A percentile compares a stretch with the other conserved stretches of the same genome.
These are phyloP conservation scores for Anomalospiza imberbis DNA, from an alignment of 2,797 vertebrate species.

Conservation along the genomic window DNA sequence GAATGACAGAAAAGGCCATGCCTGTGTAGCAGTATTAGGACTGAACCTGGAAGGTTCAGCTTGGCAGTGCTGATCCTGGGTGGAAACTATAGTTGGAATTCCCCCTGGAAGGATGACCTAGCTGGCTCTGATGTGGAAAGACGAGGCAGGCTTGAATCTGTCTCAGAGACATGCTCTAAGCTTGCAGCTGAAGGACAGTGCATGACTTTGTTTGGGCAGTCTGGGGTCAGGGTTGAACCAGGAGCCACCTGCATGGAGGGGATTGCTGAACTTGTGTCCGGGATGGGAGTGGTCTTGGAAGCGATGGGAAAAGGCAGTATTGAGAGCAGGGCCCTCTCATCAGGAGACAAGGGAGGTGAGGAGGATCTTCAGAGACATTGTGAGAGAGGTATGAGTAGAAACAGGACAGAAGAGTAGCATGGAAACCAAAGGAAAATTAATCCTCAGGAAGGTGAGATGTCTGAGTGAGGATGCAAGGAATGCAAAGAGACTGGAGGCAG, in stretches of 20 bases:
- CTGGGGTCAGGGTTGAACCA: background rate
- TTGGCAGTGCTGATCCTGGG: background rate
- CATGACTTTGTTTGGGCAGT: background rate
- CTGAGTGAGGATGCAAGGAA: background rate
- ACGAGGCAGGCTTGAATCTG: background rate
- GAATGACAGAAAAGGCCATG: background rate
- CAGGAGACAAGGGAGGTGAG: background rate
- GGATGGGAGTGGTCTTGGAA: background rate
- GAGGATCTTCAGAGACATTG: background rate
- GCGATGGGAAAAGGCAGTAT: background rate
- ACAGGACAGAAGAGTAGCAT: background rate
- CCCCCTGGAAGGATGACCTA: background rate
- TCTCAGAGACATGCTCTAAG: background rate
- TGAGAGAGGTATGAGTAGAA: background rate
- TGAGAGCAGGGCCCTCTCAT: background rate
- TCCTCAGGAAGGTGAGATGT: background rate
- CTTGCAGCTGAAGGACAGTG: background rate
- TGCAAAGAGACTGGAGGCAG: background rate
- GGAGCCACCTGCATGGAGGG: background rate
- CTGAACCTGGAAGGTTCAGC: background rate
- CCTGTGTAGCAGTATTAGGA: fast-evolving
- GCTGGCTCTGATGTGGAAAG: background rate
- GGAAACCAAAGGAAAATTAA: background rate
- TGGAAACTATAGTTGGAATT: background rate
- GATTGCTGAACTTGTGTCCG: background rate